phyloP scores from a whole-genome alignment of 2,888 invertebrate species.

The Stenchaetothrips biformis region DNA sequence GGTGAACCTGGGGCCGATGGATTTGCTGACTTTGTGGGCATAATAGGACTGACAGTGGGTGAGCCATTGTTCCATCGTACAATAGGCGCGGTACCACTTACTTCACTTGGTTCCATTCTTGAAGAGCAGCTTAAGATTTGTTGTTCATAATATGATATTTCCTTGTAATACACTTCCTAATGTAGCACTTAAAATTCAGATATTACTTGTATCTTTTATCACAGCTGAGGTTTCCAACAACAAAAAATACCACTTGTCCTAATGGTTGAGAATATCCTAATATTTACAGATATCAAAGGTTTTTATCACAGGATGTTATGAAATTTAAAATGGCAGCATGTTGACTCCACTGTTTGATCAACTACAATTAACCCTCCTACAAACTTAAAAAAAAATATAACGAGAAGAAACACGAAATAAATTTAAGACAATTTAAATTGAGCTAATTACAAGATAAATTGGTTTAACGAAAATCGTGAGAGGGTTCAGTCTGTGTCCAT shows the following conservation, averaged over 20 bases:
- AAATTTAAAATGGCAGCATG: background rate
- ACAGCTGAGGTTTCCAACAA: constrained; percentile 11
- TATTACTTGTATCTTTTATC: background rate
- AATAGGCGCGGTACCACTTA: constrained; percentile 42
- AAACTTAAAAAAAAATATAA: constrained; percentile 41
- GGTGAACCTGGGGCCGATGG: constrained; percentile 29
- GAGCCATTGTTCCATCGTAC: constrained; percentile 45
- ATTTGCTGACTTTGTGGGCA: constrained; percentile 37
- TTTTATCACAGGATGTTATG: constrained; percentile 21
- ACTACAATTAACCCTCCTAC: background rate
- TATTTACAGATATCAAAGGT: constrained; percentile 19
- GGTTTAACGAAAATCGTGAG: constrained; percentile 46
- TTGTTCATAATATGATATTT: background rate
- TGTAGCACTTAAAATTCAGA: background rate
- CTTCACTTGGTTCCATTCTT: constrained; percentile 33
- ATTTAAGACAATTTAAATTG: constrained; percentile 27
- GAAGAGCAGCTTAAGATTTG: background rate
- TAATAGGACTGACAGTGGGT: constrained; percentile 42
- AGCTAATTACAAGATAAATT: constrained; percentile 21
- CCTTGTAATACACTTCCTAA: background rate
- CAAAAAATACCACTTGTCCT: constrained; percentile 16
- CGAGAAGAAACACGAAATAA: background rate
- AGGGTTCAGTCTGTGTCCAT: constrained; percentile 38
- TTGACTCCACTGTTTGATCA: constrained; percentile 38
- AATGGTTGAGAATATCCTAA: background rate